Base-by-base conservation (phyloP, 1,140 invertebrate genomes). In the Bombus turneri region DNA sequence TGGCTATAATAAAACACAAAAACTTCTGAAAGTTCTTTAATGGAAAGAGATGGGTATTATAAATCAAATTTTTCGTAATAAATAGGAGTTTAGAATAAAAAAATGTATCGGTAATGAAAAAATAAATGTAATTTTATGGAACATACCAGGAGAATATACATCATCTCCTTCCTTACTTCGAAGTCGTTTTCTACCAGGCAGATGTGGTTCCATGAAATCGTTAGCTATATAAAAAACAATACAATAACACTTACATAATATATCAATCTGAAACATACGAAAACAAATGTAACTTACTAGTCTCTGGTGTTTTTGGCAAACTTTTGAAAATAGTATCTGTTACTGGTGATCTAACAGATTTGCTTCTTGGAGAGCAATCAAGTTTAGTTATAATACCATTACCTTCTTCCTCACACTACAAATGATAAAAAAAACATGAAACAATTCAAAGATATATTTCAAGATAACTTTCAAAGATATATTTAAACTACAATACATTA, bases 111-210 rank as follows among this genome's bases (percentile, higher is more conserved):
- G 41, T 71, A 53, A 22, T 25, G 39, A 37, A 83, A 75, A 25
- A 41, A 72, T 66, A 41, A 68, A 5, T 28, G n/a, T 37, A 72
- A 74, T 39, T 34, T 68, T 62, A 25, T 68, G 9, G 71, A 87
- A 81, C 87, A 93, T 93, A 96, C 95, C 94, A 89, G 95, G 95
- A 37, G 95, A 95, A 83, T 87, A 92, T 75, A 93, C 86, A 41
- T 92, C 91, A 57, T 95, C 95, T 22, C 90, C 88, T n/a, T 94
- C 92, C 37, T 93, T 94, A 84, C 93, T 94, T 86, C 94, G 92
- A 81, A 94, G 88, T 86, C 95, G 93, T 93, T 96, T 96, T 57
- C 94, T 89, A 68, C 87, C 88, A 41, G 92, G 91, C 53, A 87
- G 75, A 78, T 89, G 41, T 57, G 92, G 93, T 85, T 95, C 93